Evolutionary conservation across 2,113 vertebrate species (phyloP), one percentile per base, ranked within the genome.

Genomic region (Callionymus lyra): DNA sequence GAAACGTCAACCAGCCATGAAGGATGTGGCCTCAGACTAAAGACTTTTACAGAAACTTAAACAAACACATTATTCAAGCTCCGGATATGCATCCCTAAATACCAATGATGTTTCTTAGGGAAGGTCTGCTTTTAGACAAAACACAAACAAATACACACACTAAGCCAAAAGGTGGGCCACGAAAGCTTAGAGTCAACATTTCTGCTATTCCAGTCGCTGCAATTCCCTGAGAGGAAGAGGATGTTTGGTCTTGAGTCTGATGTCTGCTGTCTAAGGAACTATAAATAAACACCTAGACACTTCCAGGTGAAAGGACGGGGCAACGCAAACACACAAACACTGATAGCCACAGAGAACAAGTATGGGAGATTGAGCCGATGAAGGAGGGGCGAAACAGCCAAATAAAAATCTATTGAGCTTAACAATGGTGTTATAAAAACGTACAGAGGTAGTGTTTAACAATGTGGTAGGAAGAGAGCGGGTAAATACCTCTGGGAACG

Each of bases 141-240:
- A 55, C 46, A 31, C 17, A 46, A 21, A 55, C 16, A 19, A 15
- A 54, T 15, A 34, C 36, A 46, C 31, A 35, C 13, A n/a, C 34
- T 35, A 35, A 34, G n/a, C 46, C 15, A 17, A 41, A 19, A 34
- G 34, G 34, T 27, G 48, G 16, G 12, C 34, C 34, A 51, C 21
- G 14, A 50, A 46, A 37, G 49, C 14, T 61, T 14, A 45, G 59
- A 64, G 67, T 76, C 65, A 62, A 68, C 62, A 71, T 40, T 46
- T 38, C 21, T 34, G 38, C 58, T 18, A 34, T 53, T 68, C 42
- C 50, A 53, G 68, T 56, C 63, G 49, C 52, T 58, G 71, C 55
- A 36, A 68, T 71, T 92, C 87, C 87, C 76, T 27, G 86, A 50
- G 85, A 89, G 72, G 90, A 95, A 77, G 85, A 94, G 70, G 90